Percentiles rank a stretch among this genome's conserved stretches.
These are phyloP conservation scores for Perdita meconis DNA, from an alignment of 2,888 invertebrate genomes.

Conservation along the genomic window DNA sequence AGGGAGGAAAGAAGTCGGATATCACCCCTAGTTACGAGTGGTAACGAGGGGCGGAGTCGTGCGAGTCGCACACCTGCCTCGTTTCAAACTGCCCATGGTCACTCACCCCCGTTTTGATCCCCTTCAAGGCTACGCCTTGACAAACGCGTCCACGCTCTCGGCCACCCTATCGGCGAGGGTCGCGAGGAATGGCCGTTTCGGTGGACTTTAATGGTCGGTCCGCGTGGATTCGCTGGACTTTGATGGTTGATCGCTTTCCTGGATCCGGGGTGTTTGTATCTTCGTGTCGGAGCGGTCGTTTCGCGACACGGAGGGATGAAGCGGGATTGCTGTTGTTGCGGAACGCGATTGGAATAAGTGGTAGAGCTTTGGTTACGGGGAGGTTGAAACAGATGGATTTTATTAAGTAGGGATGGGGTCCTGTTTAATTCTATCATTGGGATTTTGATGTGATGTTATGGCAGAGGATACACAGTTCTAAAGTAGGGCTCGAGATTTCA, in stretches of 20 bases:
- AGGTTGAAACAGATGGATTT: neutral
- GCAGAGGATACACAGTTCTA: too few species aligned
- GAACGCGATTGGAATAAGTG: neutral
- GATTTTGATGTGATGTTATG: too few species aligned
- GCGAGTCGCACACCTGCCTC: slow-evolving; percentile 76
- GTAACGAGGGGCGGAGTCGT: slow-evolving; percentile 83
- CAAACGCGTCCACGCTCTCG: slow-evolving; percentile 66
- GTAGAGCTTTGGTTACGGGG: neutral
- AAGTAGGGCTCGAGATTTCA: too few species aligned
- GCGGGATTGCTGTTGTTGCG: neutral
- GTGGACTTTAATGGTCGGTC: slow-evolving; percentile 56
- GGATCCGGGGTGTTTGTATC: neutral
- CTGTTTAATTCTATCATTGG: too few species aligned
- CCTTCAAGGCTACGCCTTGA: slow-evolving; percentile 67
- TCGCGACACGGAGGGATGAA: neutral
- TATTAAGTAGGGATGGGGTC: neutral
- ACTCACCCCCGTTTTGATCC: slow-evolving; percentile 64
- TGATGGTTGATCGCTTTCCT: slow-evolving; percentile 3
- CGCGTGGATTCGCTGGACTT: slow-evolving; percentile 11
- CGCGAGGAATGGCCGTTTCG: slow-evolving; percentile 66
- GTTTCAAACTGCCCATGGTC: slow-evolving; percentile 67
- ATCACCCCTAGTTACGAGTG: slow-evolving; percentile 80
- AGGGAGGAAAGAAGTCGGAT: slow-evolving; percentile 71
- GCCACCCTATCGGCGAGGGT: slow-evolving; percentile 50
- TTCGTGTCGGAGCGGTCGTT: neutral